Evolutionary conservation across 2,113 vertebrate species (phyloP).

Genomic region (Ictalurus punctatus): DNA sequence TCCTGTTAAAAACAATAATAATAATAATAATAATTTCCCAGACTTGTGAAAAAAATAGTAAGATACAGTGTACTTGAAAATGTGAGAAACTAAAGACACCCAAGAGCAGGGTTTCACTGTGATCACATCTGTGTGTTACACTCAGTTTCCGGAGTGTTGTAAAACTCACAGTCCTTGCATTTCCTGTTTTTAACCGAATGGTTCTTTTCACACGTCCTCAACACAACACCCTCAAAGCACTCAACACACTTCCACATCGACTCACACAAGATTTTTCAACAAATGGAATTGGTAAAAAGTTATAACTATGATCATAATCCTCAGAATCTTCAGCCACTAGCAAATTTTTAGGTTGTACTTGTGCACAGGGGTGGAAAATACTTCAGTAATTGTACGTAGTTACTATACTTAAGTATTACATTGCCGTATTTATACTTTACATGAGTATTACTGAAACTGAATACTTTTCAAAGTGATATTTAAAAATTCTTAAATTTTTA

Average conservation of each 20-base stretch:
- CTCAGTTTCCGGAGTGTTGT: conserved; percentile 47
- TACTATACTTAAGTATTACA: background rate
- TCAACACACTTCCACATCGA: background rate
- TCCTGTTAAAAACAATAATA: background rate
- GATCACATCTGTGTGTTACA: conserved; percentile 12
- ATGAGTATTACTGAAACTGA: too few relatives aligned
- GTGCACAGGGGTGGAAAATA: background rate
- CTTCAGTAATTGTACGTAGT: background rate
- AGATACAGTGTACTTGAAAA: conserved; percentile 4
- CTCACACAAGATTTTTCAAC: background rate
- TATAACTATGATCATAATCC: background rate
- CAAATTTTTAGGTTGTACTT: background rate
- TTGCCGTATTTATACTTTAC: background rate
- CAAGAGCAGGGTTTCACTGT: background rate
- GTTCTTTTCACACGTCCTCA: conserved; percentile 36
- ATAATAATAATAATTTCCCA: background rate
- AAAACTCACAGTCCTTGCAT: conserved; percentile 47
- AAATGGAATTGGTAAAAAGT: background rate
- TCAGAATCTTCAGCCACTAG: background rate
- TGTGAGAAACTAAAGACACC: background rate
- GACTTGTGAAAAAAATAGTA: background rate
- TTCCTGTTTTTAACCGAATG: conserved; percentile 47
- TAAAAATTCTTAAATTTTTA: background rate
- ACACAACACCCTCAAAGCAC: background rate
- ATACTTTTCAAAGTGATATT: too few relatives aligned